These are phyloP conservation scores for Tethea ocularis DNA, from an alignment of 2,888 invertebrate species.

Conservation along the genomic window DNA sequence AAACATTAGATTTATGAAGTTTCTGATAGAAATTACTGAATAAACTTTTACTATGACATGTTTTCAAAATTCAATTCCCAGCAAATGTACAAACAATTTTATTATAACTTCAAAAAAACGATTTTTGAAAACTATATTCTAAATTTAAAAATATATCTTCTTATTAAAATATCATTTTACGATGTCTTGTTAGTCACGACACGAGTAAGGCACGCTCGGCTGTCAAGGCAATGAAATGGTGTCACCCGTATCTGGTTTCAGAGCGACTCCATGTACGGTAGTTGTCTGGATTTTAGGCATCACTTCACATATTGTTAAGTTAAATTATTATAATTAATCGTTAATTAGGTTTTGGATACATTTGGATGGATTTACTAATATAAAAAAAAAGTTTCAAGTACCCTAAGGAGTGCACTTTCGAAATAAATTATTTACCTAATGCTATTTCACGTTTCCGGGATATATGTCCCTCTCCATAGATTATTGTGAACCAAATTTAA, in stretches of 20 bases:
- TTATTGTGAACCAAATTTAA: no score
- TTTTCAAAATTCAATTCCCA: no score
- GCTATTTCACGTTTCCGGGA: no score
- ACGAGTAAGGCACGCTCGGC: constrained; percentile 22
- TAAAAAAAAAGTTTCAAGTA: no score
- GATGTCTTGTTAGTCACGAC: constrained; percentile 18
- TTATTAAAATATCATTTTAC: constrained; percentile 21
- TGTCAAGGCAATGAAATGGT: constrained; percentile 36
- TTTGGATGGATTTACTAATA: no score
- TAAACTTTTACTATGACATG: no score
- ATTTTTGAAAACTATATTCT: neutral
- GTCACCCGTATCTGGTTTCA: constrained; percentile 45
- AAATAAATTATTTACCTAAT: no score
- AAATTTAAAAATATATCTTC: constrained; percentile 19
- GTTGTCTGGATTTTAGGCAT: constrained; percentile 29
- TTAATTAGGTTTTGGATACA: neutral
- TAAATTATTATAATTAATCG: neutral
- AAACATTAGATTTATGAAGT: no score
- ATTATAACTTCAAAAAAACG: neutral
- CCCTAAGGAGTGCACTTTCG: no score
- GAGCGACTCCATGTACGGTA: constrained; percentile 31
- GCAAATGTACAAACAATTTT: no score
- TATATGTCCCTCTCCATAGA: no score
- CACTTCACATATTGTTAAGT: constrained; percentile 19
- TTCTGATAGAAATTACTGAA: no score